Evolutionary conservation across 2,113 vertebrate genomes (phyloP).

Genomic region (Willisornis vidua): DNA sequence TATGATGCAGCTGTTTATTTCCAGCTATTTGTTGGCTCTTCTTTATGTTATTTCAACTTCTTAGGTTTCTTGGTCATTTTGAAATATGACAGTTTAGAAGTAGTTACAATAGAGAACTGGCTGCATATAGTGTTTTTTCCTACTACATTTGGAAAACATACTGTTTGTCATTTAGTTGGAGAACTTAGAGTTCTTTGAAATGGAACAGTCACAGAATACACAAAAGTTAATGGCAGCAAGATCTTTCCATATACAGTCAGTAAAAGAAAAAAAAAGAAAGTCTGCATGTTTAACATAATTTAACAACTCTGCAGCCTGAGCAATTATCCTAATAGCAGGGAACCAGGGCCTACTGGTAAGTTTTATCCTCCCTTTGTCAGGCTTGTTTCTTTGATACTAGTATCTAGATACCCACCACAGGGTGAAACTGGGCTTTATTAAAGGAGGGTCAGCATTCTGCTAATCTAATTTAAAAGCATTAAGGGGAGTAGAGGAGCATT

Average conservation of each 20-base stretch:
- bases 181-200: background rate
- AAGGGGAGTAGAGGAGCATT: slow-evolving; percentile 45
- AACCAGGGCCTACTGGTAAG: slow-evolving; percentile 31
- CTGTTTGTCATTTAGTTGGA: background rate
- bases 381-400: slow-evolving; percentile 62
- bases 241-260: background rate
- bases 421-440: slow-evolving; percentile 14
- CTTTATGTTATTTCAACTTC: background rate
- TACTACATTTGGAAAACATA: background rate
- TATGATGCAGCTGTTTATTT: background rate
- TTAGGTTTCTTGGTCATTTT: background rate
- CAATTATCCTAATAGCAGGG: slow-evolving; percentile 63
- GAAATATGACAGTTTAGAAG: background rate
- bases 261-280: background rate
- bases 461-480: slow-evolving; percentile 67
- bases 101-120: background rate
- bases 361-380: slow-evolving; percentile 56
- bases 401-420: slow-evolving; percentile 60
- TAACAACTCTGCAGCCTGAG: slow-evolving; percentile 36
- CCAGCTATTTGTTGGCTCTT: background rate
- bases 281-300: slow-evolving; percentile 47
- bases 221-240: background rate
- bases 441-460: slow-evolving; percentile 53
- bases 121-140: background rate
- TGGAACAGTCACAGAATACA: background rate